Evolutionary conservation across 2,113 vertebrate species (phyloP).

Genomic region (Actinemys pallida): DNA sequence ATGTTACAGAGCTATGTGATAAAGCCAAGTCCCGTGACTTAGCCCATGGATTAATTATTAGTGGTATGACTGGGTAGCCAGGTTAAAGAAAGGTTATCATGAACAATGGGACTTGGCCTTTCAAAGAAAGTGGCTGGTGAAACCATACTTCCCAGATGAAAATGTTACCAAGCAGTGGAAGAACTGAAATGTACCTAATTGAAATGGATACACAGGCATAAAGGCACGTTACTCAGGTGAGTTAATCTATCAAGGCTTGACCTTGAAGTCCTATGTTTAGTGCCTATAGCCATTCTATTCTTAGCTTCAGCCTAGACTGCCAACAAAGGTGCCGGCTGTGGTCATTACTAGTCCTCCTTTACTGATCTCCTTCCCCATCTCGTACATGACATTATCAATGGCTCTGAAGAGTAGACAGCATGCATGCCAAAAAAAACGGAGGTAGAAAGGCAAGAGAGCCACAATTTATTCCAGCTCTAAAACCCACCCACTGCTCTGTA

Average conservation of each 20-base stretch:
- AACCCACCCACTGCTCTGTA: neutral
- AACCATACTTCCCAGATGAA: neutral
- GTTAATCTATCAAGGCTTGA: neutral
- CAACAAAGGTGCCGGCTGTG: neutral
- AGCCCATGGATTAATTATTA: fast-evolving
- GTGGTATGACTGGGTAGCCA: neutral
- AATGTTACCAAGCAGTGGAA: neutral
- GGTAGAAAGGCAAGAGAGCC: neutral
- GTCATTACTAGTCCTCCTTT: neutral
- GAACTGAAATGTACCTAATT: neutral
- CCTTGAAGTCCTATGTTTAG: neutral
- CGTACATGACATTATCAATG: neutral
- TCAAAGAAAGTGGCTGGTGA: neutral
- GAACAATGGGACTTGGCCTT: neutral
- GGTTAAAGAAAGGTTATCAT: fast-evolving
- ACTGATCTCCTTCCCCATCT: neutral
- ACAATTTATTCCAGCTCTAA: neutral
- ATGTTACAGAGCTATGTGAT: fast-evolving
- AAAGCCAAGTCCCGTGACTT: neutral
- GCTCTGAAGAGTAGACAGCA: neutral
- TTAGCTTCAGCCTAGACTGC: neutral
- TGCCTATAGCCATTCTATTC: neutral
- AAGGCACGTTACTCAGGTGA: neutral
- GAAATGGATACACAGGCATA: neutral
- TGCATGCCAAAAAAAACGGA: neutral